phyloP scores from a whole-genome alignment of 2,113 vertebrate species.

The Origma solitaria region DNA sequence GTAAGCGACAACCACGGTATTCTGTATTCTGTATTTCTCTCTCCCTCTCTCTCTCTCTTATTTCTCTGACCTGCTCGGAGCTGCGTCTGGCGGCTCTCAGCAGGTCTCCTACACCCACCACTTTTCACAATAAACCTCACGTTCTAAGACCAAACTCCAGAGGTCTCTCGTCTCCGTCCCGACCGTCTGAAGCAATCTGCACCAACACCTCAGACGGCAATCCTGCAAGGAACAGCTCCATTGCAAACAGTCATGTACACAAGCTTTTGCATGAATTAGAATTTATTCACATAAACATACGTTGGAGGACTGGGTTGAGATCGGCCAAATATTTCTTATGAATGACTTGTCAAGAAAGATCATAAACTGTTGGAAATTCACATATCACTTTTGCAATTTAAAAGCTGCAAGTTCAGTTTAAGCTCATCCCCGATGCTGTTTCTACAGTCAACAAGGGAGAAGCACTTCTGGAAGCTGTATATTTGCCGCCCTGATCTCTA shows the following conservation, averaged over 20 bases:
- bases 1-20: too few species aligned
- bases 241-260: fast-evolving
- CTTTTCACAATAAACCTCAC: too few species aligned
- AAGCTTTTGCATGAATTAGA: background rate
- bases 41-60: too few species aligned
- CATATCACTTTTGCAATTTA: background rate
- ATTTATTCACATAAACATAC: background rate
- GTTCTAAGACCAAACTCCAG: too few species aligned
- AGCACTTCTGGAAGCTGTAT: background rate
- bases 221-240: background rate
- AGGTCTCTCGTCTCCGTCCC: too few species aligned
- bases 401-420: background rate
- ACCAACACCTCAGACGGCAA: too few species aligned
- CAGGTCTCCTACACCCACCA: too few species aligned
- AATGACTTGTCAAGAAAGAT: background rate
- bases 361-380: background rate
- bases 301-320: background rate
- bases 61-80: too few species aligned
- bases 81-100: too few species aligned
- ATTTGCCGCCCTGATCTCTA: background rate
- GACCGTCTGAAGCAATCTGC: too few species aligned
- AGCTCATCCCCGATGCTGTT: background rate
- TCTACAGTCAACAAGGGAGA: background rate
- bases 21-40: too few species aligned
- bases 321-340: background rate